Conservation (phyloP, 2,888 invertebrate species). For the Pyrochroa serraticornis region DNA sequence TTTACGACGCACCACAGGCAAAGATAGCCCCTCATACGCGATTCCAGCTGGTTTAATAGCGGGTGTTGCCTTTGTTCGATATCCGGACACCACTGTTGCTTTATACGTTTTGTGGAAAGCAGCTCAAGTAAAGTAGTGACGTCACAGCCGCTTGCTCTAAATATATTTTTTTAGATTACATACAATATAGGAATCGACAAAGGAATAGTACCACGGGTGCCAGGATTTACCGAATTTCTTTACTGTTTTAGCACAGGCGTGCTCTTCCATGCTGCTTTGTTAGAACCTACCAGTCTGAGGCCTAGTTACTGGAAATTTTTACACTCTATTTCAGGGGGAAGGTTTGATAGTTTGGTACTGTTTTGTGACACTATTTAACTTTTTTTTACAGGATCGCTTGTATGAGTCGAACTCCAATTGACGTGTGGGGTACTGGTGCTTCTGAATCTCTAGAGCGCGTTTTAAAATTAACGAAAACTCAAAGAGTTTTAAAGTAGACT, state of each 20-base stretch:
- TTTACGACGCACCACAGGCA: constrained; percentile 66
- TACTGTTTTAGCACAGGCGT: constrained; percentile 80
- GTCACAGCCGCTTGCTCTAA: not conserved
- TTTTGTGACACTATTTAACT: not conserved
- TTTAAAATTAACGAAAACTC: constrained; percentile 57
- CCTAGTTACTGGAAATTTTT: constrained; percentile 86
- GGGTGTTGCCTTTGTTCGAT: constrained; percentile 72
- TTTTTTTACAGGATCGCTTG: constrained; percentile 61
- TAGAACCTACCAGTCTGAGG: constrained; percentile 79
- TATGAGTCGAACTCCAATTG: constrained; percentile 65
- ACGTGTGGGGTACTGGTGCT: constrained; percentile 67
- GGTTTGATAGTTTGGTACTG: constrained; percentile 56
- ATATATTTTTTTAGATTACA: constrained; percentile 62
- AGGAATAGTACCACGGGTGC: constrained; percentile 70
- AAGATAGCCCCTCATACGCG: constrained; percentile 68
- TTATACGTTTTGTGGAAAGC: constrained; percentile 84
- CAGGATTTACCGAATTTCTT: constrained; percentile 72
- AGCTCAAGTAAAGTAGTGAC: constrained; percentile 67
- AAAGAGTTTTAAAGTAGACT: constrained; percentile 23
- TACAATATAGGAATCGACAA: constrained; percentile 73
- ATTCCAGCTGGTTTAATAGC: constrained; percentile 74
- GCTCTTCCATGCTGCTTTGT: constrained; percentile 77
- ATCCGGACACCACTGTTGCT: constrained; percentile 79
- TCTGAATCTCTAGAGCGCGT: constrained; percentile 59
- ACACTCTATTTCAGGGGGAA: constrained; percentile 73